Conservation (phyloP, 1,140 invertebrate genomes). For the Dysdera silvatica region DNA sequence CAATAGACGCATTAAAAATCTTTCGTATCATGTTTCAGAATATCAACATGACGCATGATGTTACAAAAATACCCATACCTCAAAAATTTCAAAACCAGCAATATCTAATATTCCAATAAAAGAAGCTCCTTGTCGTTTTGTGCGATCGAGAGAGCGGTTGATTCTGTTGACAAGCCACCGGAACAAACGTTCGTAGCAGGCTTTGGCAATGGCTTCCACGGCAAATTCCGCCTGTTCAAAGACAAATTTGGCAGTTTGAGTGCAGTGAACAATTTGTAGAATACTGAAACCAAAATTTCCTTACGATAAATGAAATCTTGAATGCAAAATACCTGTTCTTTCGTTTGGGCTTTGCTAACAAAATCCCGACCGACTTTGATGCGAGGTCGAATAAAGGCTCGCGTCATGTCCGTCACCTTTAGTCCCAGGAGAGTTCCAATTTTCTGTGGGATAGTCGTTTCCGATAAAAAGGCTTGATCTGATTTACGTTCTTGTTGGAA, state of each 20-base stretch:
- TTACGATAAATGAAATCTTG: neutral
- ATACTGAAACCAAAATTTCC: neutral
- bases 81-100: constrained; percentile 99
- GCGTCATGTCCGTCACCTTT: constrained; percentile 90
- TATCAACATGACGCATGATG: too few species aligned
- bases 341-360: constrained; percentile 98
- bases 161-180: constrained; percentile 81
- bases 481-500: constrained; percentile 97
- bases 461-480: constrained; percentile 94
- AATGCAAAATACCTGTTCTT: constrained; percentile 63
- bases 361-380: constrained; percentile 98
- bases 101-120: constrained; percentile 99
- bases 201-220: constrained; percentile 98
- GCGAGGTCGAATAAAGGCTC: constrained; percentile 92
- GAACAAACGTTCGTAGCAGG: constrained; percentile 97
- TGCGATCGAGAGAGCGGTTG: constrained; percentile 77
- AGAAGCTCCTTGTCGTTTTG: constrained; percentile 95
- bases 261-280: neutral
- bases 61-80: constrained; percentile 42
- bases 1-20: too few species aligned
- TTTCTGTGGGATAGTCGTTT: constrained; percentile 94
- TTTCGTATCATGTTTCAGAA: too few species aligned
- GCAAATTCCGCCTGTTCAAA: constrained; percentile 76
- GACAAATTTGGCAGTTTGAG: neutral
- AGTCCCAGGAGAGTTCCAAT: constrained; percentile 76